Base-by-base conservation (phyloP, 2,797 vertebrate genomes). In the Esox masquinongy region DNA sequence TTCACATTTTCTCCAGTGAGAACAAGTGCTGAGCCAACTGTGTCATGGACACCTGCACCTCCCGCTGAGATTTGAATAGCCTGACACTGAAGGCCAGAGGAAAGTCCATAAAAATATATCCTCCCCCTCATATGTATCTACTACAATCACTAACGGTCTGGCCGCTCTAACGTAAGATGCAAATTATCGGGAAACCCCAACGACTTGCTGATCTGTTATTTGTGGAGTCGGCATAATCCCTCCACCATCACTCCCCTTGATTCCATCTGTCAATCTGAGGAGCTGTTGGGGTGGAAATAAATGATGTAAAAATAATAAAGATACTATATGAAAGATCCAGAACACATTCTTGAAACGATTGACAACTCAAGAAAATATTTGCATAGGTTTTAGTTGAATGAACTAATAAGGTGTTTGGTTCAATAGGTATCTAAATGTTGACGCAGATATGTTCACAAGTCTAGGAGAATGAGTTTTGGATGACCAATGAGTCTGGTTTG, bases 121-220 rank as follows among this genome's bases (percentile, higher is more conserved):
- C 75, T 73, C 70, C 26, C 63, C 83, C 63, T 88, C 86, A 88
- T 87, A 86, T 89, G 83, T 73, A 80, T 84, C 87, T 81, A 74
- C 85, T 85, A 81, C 86, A 84, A 87, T 90, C 87, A 85, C 88
- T 82, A 83, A 86, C 63, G 68, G 84, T 88, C 31, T 43, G 16
- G 34, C 56, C 24, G 0, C 17, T 31, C 19, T 51, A 56, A 56
- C n/a, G 8, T 17, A 81, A 82, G 86, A 82, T 76, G 82, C 85
- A 88, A 91, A 91, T 91, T 88, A 92, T 88, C 68, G 76, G 78
- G 80, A 88, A 85, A 70, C 17, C 17, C 74, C 86, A 73, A 77
- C 50, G 68, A 88, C 81, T 80, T 71, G 87, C 90, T 88, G 85
- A 90, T 87, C 31, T 51, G 81, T 88, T 88, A 91, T 90, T 90